Evolutionary conservation across 2,888 invertebrate species (phyloP).

Genomic region (Chrysotoxum bicinctum): DNA sequence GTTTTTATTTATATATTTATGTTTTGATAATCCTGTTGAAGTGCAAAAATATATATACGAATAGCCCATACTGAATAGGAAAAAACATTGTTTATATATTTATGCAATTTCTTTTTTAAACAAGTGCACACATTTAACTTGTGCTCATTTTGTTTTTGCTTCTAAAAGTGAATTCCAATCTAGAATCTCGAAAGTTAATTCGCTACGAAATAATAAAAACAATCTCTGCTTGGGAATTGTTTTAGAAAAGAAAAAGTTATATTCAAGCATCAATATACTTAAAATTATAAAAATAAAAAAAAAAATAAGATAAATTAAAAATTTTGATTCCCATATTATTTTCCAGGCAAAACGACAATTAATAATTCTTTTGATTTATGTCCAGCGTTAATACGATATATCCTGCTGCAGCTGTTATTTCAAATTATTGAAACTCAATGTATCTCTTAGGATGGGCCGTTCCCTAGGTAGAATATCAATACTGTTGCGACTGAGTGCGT

Average conservation of each 20-base stretch:
- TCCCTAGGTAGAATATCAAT: conserved; percentile 79
- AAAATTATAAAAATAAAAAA: background rate
- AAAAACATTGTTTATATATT: conserved; percentile 3
- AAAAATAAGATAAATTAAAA: conserved; percentile 14
- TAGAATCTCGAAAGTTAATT: conserved; percentile 18
- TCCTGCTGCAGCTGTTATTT: conserved; percentile 62
- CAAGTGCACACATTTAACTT: conserved; percentile 45
- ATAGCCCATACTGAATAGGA: conserved; percentile 34
- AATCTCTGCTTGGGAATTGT: background rate
- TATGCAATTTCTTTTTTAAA: conserved; percentile 14
- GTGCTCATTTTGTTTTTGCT: background rate
- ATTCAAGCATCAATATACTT: conserved; percentile 60
- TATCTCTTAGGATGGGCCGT: conserved; percentile 56
- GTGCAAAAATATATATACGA: conserved; percentile 66
- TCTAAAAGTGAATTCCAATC: conserved; percentile 22
- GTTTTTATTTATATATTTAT: background rate
- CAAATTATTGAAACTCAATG: conserved; percentile 62
- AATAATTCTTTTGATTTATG: background rate
- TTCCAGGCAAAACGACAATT: conserved; percentile 23
- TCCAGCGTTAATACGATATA: conserved; percentile 28
- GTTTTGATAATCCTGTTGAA: conserved; percentile 23
- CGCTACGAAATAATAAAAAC: conserved; percentile 11
- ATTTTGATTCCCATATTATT: conserved; percentile 17
- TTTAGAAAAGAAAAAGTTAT: conserved; percentile 7
- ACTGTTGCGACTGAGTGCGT: conserved; percentile 79